Percentiles rank a stretch among this genome's conserved stretches.
Conservation (phyloP, 1,140 invertebrate species). For the Lethrus apterus region DNA sequence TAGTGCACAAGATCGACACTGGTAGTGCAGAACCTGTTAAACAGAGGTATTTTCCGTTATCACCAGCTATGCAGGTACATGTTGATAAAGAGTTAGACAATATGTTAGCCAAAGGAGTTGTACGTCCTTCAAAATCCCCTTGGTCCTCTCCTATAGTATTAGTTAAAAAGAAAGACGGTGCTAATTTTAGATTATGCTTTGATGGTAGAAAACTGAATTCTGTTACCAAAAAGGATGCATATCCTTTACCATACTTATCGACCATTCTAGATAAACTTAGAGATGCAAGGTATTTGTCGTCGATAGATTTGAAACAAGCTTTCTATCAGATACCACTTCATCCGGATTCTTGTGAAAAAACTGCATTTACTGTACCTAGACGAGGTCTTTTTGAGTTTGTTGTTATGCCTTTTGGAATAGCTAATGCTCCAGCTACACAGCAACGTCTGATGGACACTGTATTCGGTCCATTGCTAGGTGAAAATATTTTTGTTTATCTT, state of each 20-base stretch:
- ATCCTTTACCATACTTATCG: not conserved
- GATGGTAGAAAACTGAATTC: constrained; percentile 12
- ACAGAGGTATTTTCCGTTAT: constrained; percentile 12
- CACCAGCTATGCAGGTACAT: constrained; percentile 13
- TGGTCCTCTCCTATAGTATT: constrained; percentile 2
- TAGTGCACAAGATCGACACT: not conserved
- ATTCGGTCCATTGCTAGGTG: constrained; percentile 13
- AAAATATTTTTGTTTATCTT: constrained; percentile 1
- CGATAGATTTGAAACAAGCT: constrained; percentile 14
- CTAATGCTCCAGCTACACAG: constrained; percentile 30
- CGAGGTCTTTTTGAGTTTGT: constrained; percentile 26
- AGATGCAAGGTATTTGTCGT: not conserved
- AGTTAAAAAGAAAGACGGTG: constrained; percentile 9
- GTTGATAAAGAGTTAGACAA: constrained; percentile 11
- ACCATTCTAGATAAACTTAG: constrained; percentile 1
- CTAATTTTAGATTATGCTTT: not conserved
- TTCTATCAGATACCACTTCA: constrained; percentile 26
- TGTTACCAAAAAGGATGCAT: no score
- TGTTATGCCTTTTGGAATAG: constrained; percentile 35
- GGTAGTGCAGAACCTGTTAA: constrained; percentile 12
- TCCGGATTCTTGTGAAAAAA: constrained; percentile 19
- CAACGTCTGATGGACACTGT: constrained; percentile 34
- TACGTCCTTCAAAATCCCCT: constrained; percentile 1
- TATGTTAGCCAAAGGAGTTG: constrained; percentile 10
- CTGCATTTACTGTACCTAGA: constrained; percentile 22